A percentile compares a stretch with the other conserved stretches of the same genome.
phyloP scores from a whole-genome alignment of 2,113 vertebrate species.

The Cololabis saira region DNA sequence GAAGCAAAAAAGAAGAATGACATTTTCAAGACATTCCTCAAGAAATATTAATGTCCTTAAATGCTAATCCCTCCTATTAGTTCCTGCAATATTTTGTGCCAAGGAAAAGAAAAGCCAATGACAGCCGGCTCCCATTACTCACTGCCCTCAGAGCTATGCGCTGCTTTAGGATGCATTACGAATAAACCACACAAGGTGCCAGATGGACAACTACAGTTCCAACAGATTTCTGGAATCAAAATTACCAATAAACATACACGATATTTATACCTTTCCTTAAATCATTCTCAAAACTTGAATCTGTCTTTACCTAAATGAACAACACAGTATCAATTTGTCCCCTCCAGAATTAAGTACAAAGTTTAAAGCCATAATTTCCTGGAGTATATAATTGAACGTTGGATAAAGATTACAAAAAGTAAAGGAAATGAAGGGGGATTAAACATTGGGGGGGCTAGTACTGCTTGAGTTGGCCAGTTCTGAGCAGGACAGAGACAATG shows the following conservation, averaged over 20 bases:
- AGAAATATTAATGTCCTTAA: constrained; percentile 8
- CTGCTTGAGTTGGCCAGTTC: not conserved
- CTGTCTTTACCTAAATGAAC: not conserved
- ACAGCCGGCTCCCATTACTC: constrained; percentile 56
- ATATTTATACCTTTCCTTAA: not conserved
- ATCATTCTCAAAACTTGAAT: not conserved
- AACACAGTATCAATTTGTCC: not conserved
- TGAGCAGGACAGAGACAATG: constrained; percentile 8
- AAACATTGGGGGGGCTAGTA: not conserved
- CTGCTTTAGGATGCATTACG: constrained; percentile 48
- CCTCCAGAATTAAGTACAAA: not conserved
- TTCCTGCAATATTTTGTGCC: constrained; percentile 50
- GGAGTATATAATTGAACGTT: not conserved
- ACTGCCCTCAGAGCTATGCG: constrained; percentile 28
- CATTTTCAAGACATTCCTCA: no score
- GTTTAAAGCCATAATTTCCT: not conserved
- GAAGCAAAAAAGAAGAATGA: no score
- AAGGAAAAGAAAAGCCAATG: constrained; percentile 50
- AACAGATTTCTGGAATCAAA: constrained; percentile 23
- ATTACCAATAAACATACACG: not conserved
- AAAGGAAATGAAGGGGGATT: not conserved
- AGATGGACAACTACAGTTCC: constrained; percentile 18
- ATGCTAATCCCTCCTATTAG: constrained; percentile 39
- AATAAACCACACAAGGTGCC: constrained; percentile 25
- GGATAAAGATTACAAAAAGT: not conserved